phyloP scores from a whole-genome alignment of 2,113 vertebrate genomes.

The Zosterops lateralis region DNA sequence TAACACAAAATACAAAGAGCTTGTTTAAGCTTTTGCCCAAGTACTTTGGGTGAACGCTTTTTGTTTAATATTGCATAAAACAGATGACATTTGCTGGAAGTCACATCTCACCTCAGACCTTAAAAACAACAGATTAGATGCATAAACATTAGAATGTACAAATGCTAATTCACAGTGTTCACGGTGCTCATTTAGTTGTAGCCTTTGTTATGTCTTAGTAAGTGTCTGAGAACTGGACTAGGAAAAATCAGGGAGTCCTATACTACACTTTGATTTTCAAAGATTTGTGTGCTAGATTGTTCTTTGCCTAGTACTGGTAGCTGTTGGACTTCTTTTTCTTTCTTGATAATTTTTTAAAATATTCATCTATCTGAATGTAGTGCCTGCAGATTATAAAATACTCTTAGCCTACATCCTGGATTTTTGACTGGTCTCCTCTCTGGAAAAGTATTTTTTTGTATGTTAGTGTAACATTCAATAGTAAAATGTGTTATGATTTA shows the following conservation, averaged over 20 bases:
- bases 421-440: neutral
- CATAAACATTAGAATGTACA: neutral
- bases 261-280: neutral
- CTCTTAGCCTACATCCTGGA: neutral
- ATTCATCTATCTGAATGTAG: neutral
- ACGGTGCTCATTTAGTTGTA: neutral
- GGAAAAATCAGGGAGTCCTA: neutral
- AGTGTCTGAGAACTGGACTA: neutral
- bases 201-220: neutral
- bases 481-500: neutral
- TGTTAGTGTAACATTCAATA: neutral
- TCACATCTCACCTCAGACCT: neutral
- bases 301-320: neutral
- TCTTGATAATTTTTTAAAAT: neutral
- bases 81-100: neutral
- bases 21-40: neutral
- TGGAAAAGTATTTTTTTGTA: neutral
- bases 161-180: neutral
- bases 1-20: neutral
- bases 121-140: neutral
- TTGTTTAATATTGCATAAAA: neutral
- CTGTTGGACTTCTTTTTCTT: neutral
- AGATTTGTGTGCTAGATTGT: neutral
- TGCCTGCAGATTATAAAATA: neutral
- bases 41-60: neutral